Conservation (phyloP, 2,888 invertebrate genomes). For the Plemyria rubiginata region DNA sequence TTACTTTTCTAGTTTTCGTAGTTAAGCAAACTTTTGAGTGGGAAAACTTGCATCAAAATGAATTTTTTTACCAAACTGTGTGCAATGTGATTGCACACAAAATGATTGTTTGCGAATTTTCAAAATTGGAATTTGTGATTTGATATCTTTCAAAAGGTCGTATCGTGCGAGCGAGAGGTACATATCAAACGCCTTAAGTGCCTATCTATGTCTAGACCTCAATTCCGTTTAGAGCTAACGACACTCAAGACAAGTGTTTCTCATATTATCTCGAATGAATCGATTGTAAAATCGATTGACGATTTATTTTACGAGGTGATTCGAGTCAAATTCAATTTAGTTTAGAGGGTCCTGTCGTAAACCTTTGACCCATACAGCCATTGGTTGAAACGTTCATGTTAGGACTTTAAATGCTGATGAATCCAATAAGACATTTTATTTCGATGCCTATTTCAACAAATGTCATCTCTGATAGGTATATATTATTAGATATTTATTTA, state of each 20-base stretch:
- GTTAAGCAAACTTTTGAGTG: no score
- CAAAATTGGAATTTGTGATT: no score
- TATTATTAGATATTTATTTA: no score
- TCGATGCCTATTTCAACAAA: not conserved
- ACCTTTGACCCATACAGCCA: conserved; percentile 73
- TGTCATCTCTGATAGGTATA: no score
- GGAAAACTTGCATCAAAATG: no score
- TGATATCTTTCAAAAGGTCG: no score
- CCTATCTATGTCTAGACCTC: conserved; percentile 32
- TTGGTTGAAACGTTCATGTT: conserved; percentile 51
- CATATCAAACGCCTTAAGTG: no score
- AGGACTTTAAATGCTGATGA: conserved; percentile 51
- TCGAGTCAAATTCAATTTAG: conserved; percentile 79
- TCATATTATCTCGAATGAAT: conserved; percentile 57
- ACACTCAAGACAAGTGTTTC: conserved; percentile 35
- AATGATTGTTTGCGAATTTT: no score
- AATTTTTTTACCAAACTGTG: no score
- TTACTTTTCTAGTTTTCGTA: no score
- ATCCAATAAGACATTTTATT: conserved; percentile 34
- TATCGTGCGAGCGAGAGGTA: no score
- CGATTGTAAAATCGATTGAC: conserved; percentile 64
- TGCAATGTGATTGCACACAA: no score
- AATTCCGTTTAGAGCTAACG: conserved; percentile 49
- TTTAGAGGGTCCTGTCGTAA: conserved; percentile 71
- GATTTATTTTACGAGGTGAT: conserved; percentile 75